phyloP scores from a whole-genome alignment of 2,888 invertebrate genomes.

The Fissipunctia ypsillon region DNA sequence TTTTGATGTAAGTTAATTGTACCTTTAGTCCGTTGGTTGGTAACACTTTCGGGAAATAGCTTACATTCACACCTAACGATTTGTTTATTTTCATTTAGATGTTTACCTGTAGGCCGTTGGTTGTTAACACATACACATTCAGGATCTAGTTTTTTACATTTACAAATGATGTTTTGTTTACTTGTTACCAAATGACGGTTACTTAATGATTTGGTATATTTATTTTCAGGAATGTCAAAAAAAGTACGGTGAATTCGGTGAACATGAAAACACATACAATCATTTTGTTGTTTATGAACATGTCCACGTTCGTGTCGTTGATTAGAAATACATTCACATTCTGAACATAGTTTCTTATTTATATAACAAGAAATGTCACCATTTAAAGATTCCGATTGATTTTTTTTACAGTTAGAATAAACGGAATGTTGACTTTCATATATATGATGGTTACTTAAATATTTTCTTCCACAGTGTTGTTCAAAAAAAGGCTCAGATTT shows the following conservation, averaged over 20 bases:
- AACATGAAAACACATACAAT: conserved; percentile 23
- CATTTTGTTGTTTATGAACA: background rate
- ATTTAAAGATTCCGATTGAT: background rate
- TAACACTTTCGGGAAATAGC: background rate
- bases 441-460: background rate
- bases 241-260: background rate
- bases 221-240: background rate
- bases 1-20: background rate
- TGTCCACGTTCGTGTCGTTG: background rate
- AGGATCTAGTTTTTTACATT: background rate
- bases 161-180: background rate
- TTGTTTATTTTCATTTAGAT: background rate
- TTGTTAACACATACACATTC: conserved; percentile 3
- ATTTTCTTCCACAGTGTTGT: background rate
- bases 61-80: background rate
- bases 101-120: background rate
- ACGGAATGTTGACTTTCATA: background rate
- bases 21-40: background rate
- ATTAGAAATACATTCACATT: conserved; percentile 9
- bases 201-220: background rate
- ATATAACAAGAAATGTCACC: background rate
- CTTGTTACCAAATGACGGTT: background rate
- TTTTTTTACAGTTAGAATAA: background rate
- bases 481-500: conserved; percentile 3
- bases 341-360: background rate